Percentiles rank a stretch among this genome's conserved stretches.
Conservation (phyloP, 2,888 invertebrate species). For the Steinernema hermaphroditum region DNA sequence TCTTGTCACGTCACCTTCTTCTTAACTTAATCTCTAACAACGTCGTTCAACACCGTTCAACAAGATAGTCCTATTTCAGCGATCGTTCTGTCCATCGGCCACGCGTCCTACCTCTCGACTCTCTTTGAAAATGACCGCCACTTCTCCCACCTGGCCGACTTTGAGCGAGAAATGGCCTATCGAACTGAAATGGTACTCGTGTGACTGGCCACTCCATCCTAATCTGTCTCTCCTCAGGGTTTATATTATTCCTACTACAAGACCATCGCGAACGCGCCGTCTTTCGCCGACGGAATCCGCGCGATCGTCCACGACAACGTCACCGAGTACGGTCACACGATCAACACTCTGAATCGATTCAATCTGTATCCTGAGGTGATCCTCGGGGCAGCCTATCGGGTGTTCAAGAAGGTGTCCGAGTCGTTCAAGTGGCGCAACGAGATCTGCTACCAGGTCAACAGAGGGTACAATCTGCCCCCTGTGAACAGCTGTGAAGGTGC, state of each 20-base stretch:
- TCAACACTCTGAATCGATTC: slow-evolving; percentile 81
- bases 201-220: background rate
- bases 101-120: slow-evolving; percentile 52
- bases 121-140: slow-evolving; percentile 82
- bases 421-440: slow-evolving; percentile 68
- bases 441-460: slow-evolving; percentile 72
- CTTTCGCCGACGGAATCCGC: slow-evolving; percentile 74
- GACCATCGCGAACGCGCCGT: slow-evolving; percentile 75
- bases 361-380: slow-evolving; percentile 80
- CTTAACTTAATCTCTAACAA: too few species aligned
- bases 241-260: slow-evolving; percentile 88
- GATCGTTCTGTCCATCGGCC: slow-evolving; percentile 46
- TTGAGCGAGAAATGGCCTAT: slow-evolving; percentile 83
- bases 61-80: slow-evolving; percentile 43
- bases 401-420: slow-evolving; percentile 68
- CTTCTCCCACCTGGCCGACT: slow-evolving; percentile 80
- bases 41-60: too few species aligned
- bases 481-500: slow-evolving; percentile 78
- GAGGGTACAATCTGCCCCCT: slow-evolving; percentile 73
- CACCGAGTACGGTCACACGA: slow-evolving; percentile 80
- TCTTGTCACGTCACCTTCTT: too few species aligned
- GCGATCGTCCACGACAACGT: slow-evolving; percentile 75
- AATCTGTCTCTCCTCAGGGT: slow-evolving; percentile 71
- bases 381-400: slow-evolving; percentile 71
- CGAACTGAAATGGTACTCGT: slow-evolving; percentile 79